A percentile compares a stretch with the other conserved stretches of the same genome.
Conservation (phyloP, 2,797 vertebrate genomes). For the Chiroxiphia lanceolata region DNA sequence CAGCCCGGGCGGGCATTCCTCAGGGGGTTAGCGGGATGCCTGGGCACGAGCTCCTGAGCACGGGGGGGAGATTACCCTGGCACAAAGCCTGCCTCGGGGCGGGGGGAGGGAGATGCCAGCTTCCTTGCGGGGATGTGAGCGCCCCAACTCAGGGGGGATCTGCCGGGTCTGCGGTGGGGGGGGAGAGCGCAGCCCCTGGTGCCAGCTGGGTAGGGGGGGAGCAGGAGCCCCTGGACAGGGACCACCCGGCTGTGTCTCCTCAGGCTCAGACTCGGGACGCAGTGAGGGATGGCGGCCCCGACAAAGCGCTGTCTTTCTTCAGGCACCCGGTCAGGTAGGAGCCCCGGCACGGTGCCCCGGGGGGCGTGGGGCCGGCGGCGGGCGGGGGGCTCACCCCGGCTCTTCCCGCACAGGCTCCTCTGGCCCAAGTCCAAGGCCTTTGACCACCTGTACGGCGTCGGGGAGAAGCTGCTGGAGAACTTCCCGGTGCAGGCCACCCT, state of each 20-base stretch:
- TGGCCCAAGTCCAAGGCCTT: conserved; percentile 85
- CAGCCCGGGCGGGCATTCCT: conserved; percentile 35
- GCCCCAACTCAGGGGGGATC: background rate
- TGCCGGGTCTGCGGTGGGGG: background rate
- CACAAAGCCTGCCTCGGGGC: background rate
- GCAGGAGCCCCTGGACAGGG: background rate
- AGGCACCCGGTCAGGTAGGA: conserved; percentile 86
- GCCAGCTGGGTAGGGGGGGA: background rate
- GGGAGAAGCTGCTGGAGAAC: conserved; percentile 80
- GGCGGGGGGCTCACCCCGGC: background rate
- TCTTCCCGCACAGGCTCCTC: conserved; percentile 76
- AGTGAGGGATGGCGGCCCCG: background rate
- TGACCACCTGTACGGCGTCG: conserved; percentile 84
- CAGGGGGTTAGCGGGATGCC: conserved; percentile 11
- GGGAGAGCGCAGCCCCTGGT: background rate
- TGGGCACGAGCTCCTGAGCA: background rate
- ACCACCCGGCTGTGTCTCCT: background rate
- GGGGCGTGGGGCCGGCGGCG: background rate
- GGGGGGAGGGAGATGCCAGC: background rate
- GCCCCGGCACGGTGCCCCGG: background rate
- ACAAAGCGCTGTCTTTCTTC: conserved; percentile 74
- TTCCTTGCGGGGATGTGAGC: background rate
- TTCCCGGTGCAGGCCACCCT: conserved; percentile 88
- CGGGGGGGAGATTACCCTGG: conserved; percentile 10
- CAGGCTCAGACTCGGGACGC: conserved; percentile 76